Percentiles rank a stretch among this genome's conserved stretches.
Evolutionary conservation across 2,797 vertebrate species (phyloP).

Genomic region (Telmatherina bonti): DNA sequence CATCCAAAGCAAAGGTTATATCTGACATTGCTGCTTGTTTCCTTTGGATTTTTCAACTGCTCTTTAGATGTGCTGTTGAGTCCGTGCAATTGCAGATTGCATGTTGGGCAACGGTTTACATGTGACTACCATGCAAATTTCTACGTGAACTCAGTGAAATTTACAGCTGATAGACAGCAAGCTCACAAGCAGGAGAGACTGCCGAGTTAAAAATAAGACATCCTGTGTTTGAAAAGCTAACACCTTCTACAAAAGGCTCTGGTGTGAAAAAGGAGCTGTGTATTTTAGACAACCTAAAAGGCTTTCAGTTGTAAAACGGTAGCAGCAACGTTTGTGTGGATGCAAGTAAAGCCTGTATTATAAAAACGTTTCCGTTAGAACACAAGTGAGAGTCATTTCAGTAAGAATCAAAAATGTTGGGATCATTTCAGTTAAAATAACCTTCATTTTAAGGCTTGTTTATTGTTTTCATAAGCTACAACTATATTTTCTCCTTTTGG

Average conservation of each 20-base stretch:
- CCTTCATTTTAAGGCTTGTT: neutral
- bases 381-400: neutral
- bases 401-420: neutral
- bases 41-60: constrained; percentile 1
- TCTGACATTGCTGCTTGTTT: constrained; percentile 49
- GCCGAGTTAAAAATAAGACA: constrained; percentile 70
- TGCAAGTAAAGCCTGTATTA: constrained; percentile 1
- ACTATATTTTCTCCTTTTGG: constrained; percentile 38
- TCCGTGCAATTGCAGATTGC: neutral
- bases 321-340: constrained; percentile 26
- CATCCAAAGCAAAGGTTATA: neutral
- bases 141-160: constrained; percentile 35
- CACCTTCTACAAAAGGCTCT: constrained; percentile 66
- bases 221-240: constrained; percentile 61
- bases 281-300: constrained; percentile 43
- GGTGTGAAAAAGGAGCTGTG: constrained; percentile 63
- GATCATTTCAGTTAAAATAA: neutral
- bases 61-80: constrained; percentile 9
- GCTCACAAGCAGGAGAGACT: constrained; percentile 50
- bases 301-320: constrained; percentile 47
- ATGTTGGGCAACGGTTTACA: constrained; percentile 19
- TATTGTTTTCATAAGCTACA: constrained; percentile 17
- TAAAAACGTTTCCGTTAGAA: constrained; percentile 8
- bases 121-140: constrained; percentile 25
- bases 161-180: constrained; percentile 49